phyloP scores from a whole-genome alignment of 1,140 invertebrate genomes.

The Lordiphosa clarofinis region DNA sequence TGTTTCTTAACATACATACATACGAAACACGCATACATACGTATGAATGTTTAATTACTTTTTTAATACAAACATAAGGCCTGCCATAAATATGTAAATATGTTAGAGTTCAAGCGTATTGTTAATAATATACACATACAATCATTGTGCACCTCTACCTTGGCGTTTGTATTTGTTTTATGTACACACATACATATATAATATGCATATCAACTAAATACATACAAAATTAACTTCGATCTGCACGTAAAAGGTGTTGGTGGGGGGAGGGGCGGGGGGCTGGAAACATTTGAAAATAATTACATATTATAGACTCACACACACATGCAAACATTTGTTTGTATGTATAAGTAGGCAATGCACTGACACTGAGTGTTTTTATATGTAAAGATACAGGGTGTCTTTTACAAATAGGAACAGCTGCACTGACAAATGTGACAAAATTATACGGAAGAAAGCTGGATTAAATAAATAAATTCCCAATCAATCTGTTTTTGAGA shows the following conservation, averaged over 20 bases:
- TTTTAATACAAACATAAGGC: conserved; percentile 49
- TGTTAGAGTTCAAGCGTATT: too few relatives aligned
- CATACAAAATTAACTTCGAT: conserved; percentile 2
- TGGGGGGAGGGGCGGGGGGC: too few relatives aligned
- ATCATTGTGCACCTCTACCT: conserved; percentile 12
- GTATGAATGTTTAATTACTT: conserved; percentile 44
- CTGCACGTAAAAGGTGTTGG: too few relatives aligned
- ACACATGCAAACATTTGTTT: conserved; percentile 7
- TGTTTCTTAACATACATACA: conserved; percentile 17
- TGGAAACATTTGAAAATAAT: too few relatives aligned
- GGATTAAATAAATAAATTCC: too few relatives aligned
- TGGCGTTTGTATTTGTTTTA: too few relatives aligned
- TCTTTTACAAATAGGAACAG: too few relatives aligned
- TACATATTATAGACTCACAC: background rate
- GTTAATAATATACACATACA: too few relatives aligned
- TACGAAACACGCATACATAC: conserved; percentile 9
- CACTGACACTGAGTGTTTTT: background rate
- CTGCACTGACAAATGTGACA: too few relatives aligned
- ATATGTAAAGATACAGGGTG: conserved; percentile 1
- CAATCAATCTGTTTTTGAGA: too few relatives aligned
- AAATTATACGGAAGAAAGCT: too few relatives aligned
- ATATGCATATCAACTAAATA: conserved; percentile 10
- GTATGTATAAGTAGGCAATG: conserved; percentile 1
- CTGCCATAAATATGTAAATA: too few relatives aligned
- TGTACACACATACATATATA: conserved; percentile 11